Evolutionary conservation across 2,797 vertebrate species (phyloP).

Genomic region (Acanthopagrus latus): DNA sequence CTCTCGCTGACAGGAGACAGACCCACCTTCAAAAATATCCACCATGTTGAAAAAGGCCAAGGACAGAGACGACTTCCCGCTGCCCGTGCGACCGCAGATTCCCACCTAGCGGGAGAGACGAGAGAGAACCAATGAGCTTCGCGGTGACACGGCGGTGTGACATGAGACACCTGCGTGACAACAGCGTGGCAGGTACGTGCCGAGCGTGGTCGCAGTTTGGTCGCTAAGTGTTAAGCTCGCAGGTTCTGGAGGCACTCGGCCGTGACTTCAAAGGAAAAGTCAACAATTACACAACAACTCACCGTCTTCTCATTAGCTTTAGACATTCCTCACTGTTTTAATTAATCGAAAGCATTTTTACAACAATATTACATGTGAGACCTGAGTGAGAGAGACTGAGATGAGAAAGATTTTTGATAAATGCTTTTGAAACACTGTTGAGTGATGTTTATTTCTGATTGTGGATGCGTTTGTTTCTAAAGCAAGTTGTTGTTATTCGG

Average conservation of each 20-base stretch:
- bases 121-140: constrained; percentile 2
- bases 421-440: too few relatives aligned
- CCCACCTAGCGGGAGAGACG: constrained; percentile 89
- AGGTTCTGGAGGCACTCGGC: constrained; percentile 15
- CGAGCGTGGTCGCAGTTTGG: constrained; percentile 3
- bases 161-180: constrained; percentile 58
- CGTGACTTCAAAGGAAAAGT: constrained; percentile 38
- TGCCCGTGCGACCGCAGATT: constrained; percentile 97
- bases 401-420: neutral
- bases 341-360: neutral
- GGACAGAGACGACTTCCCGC: constrained; percentile 96
- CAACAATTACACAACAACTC: neutral
- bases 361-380: neutral
- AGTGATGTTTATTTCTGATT: neutral
- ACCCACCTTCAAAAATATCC: constrained; percentile 97
- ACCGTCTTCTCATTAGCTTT: neutral
- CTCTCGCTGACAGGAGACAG: constrained; percentile 10
- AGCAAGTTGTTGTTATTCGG: too few relatives aligned
- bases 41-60: constrained; percentile 99
- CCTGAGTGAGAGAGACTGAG: too few relatives aligned
- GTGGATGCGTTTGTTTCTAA: too few relatives aligned
- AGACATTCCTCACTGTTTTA: neutral
- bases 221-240: constrained; percentile 35
- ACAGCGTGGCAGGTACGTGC: constrained; percentile 13
- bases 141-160: constrained; percentile 50